Base-by-base conservation (phyloP, 2,113 vertebrate genomes). In the Manacus vitellinus region DNA sequence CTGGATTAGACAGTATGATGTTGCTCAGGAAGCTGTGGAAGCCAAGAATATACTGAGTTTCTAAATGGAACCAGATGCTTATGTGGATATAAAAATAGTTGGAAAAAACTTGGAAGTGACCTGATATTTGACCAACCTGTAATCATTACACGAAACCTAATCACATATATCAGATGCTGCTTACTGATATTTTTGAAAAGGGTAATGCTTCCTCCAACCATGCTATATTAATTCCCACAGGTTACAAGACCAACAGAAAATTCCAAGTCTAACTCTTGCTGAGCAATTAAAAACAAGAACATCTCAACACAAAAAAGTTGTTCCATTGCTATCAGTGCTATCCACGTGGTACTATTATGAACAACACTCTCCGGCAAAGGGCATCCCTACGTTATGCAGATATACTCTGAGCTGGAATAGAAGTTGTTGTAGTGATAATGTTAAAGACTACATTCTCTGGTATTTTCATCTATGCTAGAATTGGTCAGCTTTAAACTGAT, bases 281-380 rank as follows among this genome's bases (percentile, higher is more conserved):
- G 4, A 47, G 4, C 43, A 56, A 65, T 30, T 37, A 61, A 61
- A 84, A 77, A 0, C 33, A 39, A 74, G 54, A 71, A 70, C 66
- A 37, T 2, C 3, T 23, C 8, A 56, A 25, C 6, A 31, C 4
- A 59, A 37, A 65, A 35, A 8, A 7, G 4, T 47, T 2, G 4
- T 73, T 51, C 3, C 10, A 12, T 16, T 55, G 9, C 9, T 90
- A 5, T 46, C 13, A 6, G 51, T 88, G 17, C 20, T 58, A 43
- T 4, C 21, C 14, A 37, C 0, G 0, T 37, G 4, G 1, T 41
- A n/a, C 11, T 33, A 4, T 15, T 39, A 15, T 30, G 74, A 77
- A 31, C 23, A 72, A 77, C n/a, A 21, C 24, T 39, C 18, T 35
- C 4, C 33, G 9, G 5, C 23, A 68, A 89, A 30, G 4, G 55